phyloP scores from a whole-genome alignment of 2,888 invertebrate species.

The Caenorhabditis sp. region DNA sequence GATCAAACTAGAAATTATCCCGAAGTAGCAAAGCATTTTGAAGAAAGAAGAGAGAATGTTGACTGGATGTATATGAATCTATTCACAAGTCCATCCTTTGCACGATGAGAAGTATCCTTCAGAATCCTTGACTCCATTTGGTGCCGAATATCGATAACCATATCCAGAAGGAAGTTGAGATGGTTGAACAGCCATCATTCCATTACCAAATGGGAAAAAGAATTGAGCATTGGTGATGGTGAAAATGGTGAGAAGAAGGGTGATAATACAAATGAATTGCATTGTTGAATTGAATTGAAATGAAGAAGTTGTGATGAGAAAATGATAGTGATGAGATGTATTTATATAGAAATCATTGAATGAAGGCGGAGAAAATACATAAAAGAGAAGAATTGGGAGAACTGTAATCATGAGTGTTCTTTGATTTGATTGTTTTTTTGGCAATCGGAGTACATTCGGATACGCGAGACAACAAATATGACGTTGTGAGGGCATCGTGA shows the following conservation, averaged over 20 bases:
- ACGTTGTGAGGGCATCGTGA: no score
- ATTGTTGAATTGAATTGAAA: not conserved
- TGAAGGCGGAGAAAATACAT: no score
- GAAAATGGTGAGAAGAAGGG: not conserved
- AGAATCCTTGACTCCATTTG: constrained; percentile 6
- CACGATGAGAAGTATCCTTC: constrained; percentile 2
- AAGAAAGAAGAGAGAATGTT: not conserved
- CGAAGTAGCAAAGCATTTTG: not conserved
- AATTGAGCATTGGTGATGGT: not conserved
- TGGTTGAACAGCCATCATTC: not conserved
- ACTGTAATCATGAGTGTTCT: no score
- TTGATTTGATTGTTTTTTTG: no score
- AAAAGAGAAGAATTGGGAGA: no score
- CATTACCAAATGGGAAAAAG: constrained; percentile 8
- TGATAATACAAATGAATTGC: not conserved
- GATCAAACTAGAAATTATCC: not conserved
- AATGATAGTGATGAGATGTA: no score
- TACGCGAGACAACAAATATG: no score
- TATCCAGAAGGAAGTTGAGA: not conserved
- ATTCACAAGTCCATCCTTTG: constrained; percentile 6
- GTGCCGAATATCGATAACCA: not conserved
- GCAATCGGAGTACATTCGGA: no score
- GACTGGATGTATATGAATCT: not conserved
- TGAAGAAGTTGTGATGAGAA: no score
- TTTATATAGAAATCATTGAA: no score